Evolutionary conservation across 2,888 invertebrate species (phyloP).

Genomic region (Temnothorax unifasciatus): DNA sequence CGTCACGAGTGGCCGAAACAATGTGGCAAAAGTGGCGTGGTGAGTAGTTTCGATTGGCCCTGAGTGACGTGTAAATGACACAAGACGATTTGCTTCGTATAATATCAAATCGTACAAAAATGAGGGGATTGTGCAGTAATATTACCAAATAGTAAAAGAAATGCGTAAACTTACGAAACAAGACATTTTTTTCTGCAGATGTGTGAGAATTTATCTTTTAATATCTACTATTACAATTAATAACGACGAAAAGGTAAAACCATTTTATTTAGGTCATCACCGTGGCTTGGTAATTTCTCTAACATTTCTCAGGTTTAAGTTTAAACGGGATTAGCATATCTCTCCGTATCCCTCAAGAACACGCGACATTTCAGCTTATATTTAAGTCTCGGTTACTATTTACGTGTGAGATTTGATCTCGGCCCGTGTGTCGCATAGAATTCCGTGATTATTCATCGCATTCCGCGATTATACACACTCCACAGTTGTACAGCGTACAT

Average conservation of each 20-base stretch:
- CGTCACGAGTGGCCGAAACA: conserved; percentile 10
- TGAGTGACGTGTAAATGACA: neutral
- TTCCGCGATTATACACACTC: conserved; percentile 2
- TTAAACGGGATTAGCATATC: conserved; percentile 37
- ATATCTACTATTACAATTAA: neutral
- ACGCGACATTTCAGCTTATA: conserved; percentile 28
- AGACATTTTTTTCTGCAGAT: neutral
- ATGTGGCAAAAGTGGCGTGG: conserved; percentile 11
- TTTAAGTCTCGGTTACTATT: conserved; percentile 31
- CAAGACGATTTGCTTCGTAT: neutral
- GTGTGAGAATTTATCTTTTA: neutral
- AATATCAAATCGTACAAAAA: neutral
- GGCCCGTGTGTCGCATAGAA: conserved; percentile 1
- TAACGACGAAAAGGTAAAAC: neutral
- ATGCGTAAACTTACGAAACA: neutral
- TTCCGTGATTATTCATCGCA: conserved; percentile 42
- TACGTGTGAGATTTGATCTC: conserved; percentile 38
- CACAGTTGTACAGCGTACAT: neutral
- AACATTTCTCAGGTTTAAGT: conserved; percentile 18
- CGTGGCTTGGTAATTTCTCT: conserved; percentile 1
- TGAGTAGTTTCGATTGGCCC: neutral
- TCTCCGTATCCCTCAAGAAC: conserved; percentile 6
- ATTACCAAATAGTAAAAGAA: neutral
- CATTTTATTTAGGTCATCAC: conserved; percentile 12
- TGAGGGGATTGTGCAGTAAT: neutral